Conservation (phyloP, 2,113 vertebrate species). For the Notechis scutatus region DNA sequence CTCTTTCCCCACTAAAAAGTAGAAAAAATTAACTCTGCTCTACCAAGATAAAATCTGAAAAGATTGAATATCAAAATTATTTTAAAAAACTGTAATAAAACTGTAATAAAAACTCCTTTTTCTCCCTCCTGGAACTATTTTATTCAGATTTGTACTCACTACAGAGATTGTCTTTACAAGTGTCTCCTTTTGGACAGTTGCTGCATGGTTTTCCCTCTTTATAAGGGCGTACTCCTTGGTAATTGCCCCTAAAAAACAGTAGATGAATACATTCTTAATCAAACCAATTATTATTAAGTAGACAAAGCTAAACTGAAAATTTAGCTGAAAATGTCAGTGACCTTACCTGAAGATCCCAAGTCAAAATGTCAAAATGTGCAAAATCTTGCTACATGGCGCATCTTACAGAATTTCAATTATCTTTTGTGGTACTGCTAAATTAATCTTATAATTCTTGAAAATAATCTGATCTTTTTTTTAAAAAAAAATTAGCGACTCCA, state of each 20-base stretch:
- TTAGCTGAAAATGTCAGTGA: neutral
- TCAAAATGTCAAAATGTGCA: neutral
- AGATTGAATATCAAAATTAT: neutral
- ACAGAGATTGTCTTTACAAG: conserved; percentile 66
- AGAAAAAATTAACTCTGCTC: neutral
- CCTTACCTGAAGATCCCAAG: neutral
- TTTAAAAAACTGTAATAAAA: neutral
- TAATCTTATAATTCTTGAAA: neutral
- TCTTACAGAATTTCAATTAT: neutral
- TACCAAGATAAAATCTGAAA: neutral
- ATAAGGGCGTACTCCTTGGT: conserved; percentile 57
- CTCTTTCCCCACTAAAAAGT: neutral
- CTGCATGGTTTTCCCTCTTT: conserved; percentile 38
- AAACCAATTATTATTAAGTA: neutral
- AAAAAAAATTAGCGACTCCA: neutral
- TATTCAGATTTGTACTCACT: conserved; percentile 63
- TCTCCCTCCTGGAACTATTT: neutral
- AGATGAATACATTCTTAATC: neutral
- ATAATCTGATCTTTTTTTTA: neutral
- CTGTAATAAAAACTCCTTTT: neutral
- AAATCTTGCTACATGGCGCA: neutral
- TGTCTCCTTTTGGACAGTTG: conserved; percentile 46
- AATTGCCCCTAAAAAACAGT: conserved; percentile 36
- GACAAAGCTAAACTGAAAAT: neutral
- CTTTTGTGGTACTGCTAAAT: neutral